Evolutionary conservation across 64 coral and sea anemone species (phyloP), one percentile per base, ranked within the genome.

Genomic region (Hydrozoanthus tunicans): DNA sequence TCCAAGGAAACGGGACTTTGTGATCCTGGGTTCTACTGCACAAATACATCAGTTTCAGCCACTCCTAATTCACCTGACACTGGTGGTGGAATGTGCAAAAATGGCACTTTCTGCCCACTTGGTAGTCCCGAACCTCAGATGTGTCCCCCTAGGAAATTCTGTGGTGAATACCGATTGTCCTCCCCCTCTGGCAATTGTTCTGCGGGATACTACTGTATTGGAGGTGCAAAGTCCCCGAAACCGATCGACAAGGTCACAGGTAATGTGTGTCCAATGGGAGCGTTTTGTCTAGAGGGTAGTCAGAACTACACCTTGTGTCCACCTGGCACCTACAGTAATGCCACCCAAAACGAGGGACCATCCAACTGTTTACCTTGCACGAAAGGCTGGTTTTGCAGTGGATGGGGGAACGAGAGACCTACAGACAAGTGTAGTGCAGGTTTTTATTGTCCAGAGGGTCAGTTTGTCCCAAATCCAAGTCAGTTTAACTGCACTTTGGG

Each of bases 391-490:
- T 99, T 90, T 59, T 99, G 97, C 86, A 77, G 91, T 85, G 94
- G 97, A 5, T 90, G 77, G 79, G 97, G 97, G 5, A 96, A 96
- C 58, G 79, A 51, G 0, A 64, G 62, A 9, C 91, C 92, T n/a
- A 96, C 94, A 5, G 92, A 91, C 32, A 59, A 92, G 77, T 99
- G 97, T 80, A 83, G 79, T 68, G 64, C 81, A 68, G 94, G 97
- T 62, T 99, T 84, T 68, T 99, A 86, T 64, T 99, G 97, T 62
- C 97, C 97, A 60, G 92, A 92, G 27, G 83, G 94, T 58, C 97
- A 99, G 64, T 64, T 62, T 67, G 84, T 89, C 17, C 68, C 71
- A 4, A 93, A 96, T 83, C 97, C 97, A 24, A 91, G 72, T 64
- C 73, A 77, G 43, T 89, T 72, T 76, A 93, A 89, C 43, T 99